Conservation (phyloP, 2,888 invertebrate genomes). For the Platycheirus albimanus region DNA sequence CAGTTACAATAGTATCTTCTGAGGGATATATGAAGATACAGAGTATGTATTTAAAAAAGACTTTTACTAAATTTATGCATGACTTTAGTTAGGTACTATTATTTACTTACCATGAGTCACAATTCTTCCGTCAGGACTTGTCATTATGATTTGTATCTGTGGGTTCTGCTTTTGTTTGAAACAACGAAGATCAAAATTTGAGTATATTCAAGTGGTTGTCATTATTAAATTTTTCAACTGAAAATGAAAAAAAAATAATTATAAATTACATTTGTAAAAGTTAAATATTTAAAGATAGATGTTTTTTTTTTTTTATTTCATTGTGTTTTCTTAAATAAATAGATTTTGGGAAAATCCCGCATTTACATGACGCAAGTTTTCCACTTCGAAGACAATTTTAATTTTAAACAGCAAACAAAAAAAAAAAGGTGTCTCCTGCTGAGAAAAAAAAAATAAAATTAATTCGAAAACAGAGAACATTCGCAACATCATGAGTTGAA, state of each 20-base stretch:
- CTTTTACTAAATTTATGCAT: no score
- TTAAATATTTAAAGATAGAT: no score
- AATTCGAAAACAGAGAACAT: slow-evolving; percentile 44
- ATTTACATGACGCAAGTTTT: slow-evolving; percentile 63
- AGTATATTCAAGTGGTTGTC: slow-evolving; percentile 28
- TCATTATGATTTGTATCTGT: slow-evolving; percentile 57
- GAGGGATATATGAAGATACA: no score
- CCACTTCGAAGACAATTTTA: slow-evolving; percentile 34
- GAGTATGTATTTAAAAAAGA: no score
- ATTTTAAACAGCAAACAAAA: slow-evolving; percentile 40
- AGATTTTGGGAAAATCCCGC: slow-evolving; percentile 66
- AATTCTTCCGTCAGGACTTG: slow-evolving; percentile 72
- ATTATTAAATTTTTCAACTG: slow-evolving; percentile 45
- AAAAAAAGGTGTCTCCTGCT: slow-evolving; percentile 72
- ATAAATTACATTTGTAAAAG: no score
- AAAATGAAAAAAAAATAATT: slow-evolving; percentile 25
- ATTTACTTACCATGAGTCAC: slow-evolving; percentile 70
- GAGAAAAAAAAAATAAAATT: slow-evolving; percentile 38
- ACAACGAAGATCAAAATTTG: slow-evolving; percentile 11
- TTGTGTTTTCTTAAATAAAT: slow-evolving; percentile 50
- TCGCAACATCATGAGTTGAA: slow-evolving; percentile 52
- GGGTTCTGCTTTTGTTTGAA: slow-evolving; percentile 8
- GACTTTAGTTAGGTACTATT: no score
- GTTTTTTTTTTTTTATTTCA: no score
- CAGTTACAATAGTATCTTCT: no score